Base-by-base conservation (phyloP, 2,888 invertebrate species). In the Notocelia uddmanniana region DNA sequence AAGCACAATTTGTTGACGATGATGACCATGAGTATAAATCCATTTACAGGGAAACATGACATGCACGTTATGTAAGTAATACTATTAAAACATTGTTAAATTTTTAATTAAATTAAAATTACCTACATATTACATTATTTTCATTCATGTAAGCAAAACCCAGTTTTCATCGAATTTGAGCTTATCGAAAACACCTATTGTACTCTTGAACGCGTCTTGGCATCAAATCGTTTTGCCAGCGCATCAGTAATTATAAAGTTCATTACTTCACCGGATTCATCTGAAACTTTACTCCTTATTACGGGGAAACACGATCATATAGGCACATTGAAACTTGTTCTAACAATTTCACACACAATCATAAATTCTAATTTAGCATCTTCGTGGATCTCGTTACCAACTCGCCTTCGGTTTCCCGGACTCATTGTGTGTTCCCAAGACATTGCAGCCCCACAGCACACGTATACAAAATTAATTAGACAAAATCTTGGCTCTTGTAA, bases 381-480 rank as follows among this genome's bases (percentile, higher is more conserved):
- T 86, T 86, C 86, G 84, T 83, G 91, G 88, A 91, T 93, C 93
- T 86, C 86, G 91, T 92, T 92, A 88, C 92, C 84, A 84, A 84
- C 85, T 88, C 82, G 82, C 88, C 82, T 89, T 88, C 88, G 88
- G 91, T 90, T 88, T 89, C 87, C 87, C 88, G 86, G 83, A 86
- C 87, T 89, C 89, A 89, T 91, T 92, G 92, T 92, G 89, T 87
- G 85, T 89, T 91, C 93, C 91, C 93, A 89, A 93, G 92, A 91
- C 92, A 88, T 89, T 84, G 88, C 85, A 87, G 85, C 91, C 91
- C 90, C 85, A 85, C 84, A 85, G 80, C 86, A 87, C 88, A 85
- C 84, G 90, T 89, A 91, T 90, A 91, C 90, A 89, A 93, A 93
- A 93, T 93, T 93, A 93, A 93, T 93, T 93, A 93, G 91, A 89